Percentiles rank a stretch among this genome's conserved stretches.
Evolutionary conservation across 2,113 vertebrate species (phyloP).

Genomic region (Herpetotheres cachinnans): DNA sequence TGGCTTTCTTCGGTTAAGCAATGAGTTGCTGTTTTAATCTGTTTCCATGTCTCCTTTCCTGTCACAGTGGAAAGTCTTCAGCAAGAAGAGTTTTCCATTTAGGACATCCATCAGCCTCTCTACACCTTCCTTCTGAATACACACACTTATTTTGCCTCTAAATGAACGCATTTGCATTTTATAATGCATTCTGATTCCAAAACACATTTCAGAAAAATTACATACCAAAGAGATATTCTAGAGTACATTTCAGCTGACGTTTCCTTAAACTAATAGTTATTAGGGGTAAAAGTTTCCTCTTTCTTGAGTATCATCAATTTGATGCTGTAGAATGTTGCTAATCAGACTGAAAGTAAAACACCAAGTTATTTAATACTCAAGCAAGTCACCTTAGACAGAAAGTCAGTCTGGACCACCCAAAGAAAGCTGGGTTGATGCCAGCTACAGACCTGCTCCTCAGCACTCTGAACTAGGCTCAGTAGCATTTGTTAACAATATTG

Average conservation of each 20-base stretch:
- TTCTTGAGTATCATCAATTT: background rate
- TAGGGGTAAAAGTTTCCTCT: background rate
- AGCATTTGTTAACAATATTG: background rate
- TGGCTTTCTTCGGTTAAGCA: background rate
- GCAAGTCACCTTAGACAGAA: background rate
- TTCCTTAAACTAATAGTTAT: background rate
- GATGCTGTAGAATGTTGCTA: background rate
- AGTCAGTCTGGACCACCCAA: background rate
- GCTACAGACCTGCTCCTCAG: background rate
- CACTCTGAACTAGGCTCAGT: background rate
- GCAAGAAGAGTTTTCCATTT: background rate
- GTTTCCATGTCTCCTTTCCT: background rate
- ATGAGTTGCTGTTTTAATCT: background rate
- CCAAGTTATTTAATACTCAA: background rate
- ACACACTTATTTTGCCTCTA: background rate
- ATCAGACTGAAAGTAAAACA: background rate
- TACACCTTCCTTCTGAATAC: background rate
- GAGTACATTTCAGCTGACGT: background rate
- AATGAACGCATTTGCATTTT: background rate
- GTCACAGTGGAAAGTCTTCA: background rate
- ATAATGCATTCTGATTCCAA: background rate
- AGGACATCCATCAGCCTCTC: background rate
- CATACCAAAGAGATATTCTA: background rate
- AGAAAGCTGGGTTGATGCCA: background rate
- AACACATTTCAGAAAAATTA: background rate